These are phyloP conservation scores for Eumerus sabulonum DNA, from an alignment of 2,888 invertebrate species.

Conservation along the genomic window DNA sequence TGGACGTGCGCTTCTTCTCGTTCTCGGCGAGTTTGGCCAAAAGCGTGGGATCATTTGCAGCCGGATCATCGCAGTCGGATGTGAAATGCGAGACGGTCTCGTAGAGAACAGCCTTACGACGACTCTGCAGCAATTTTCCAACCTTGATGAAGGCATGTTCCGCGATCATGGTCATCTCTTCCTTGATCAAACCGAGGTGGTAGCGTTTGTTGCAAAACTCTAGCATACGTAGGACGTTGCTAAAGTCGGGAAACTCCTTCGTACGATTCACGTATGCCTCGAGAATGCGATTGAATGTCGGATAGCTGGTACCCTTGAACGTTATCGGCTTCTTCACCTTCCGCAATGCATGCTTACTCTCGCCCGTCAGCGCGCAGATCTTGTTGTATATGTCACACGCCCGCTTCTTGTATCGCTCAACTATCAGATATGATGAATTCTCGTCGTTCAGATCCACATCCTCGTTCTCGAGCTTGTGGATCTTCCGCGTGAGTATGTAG, in stretches of 20 bases:
- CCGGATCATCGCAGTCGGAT: constrained; percentile 81
- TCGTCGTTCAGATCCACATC: constrained; percentile 87
- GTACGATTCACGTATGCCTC: constrained; percentile 77
- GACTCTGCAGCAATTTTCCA: constrained; percentile 83
- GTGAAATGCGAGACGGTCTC: constrained; percentile 81
- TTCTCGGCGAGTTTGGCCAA: constrained; percentile 82
- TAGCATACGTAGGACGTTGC: constrained; percentile 79
- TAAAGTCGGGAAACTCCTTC: constrained; percentile 81
- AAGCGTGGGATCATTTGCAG: constrained; percentile 80
- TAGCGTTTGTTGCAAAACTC: constrained; percentile 77
- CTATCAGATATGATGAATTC: constrained; percentile 85
- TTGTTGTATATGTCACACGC: constrained; percentile 80
- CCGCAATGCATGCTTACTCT: constrained; percentile 77
- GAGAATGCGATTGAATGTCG: constrained; percentile 77
- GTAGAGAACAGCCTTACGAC: constrained; percentile 84
- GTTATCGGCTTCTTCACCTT: constrained; percentile 77
- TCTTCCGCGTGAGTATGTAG: constrained; percentile 83
- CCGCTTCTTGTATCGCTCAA: constrained; percentile 80
- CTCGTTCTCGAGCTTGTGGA: constrained; percentile 85
- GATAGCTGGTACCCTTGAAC: constrained; percentile 76
- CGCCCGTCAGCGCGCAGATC: constrained; percentile 83
- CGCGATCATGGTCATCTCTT: constrained; percentile 79
- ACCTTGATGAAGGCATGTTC: constrained; percentile 84
- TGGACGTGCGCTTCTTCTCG: constrained; percentile 79
- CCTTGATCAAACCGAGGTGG: constrained; percentile 73